phyloP scores from a whole-genome alignment of 2,888 invertebrate genomes.

The Drosophila dives region DNA sequence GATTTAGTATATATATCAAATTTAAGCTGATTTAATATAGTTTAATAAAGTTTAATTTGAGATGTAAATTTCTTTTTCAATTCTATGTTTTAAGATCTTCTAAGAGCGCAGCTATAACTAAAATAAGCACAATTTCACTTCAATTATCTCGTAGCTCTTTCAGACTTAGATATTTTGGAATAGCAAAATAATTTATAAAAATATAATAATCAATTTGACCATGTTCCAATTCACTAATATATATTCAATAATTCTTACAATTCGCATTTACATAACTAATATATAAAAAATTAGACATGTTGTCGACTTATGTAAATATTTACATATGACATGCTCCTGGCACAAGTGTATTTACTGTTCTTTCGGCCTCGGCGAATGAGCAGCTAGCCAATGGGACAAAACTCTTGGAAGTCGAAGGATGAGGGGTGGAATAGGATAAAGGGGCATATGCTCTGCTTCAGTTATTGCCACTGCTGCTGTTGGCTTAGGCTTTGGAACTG shows the following conservation, averaged over 20 bases:
- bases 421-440: constrained; percentile 17
- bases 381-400: constrained; percentile 44
- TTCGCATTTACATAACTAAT: background rate
- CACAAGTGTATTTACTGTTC: constrained; percentile 4
- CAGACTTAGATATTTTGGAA: background rate
- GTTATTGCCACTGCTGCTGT: constrained; percentile 4
- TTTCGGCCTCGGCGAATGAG: constrained; percentile 6
- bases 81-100: background rate
- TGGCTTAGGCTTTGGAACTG: constrained; percentile 21
- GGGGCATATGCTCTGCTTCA: constrained; percentile 26
- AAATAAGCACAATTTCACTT: background rate
- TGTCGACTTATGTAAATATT: background rate
- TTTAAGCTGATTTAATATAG: background rate
- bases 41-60: background rate
- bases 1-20: background rate
- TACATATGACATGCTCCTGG: background rate
- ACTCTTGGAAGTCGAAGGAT: constrained; percentile 1
- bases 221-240: background rate
- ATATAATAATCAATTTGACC: background rate
- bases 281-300: background rate
- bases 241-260: background rate
- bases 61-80: background rate
- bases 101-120: background rate
- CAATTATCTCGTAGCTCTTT: background rate
- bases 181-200: background rate